Conservation (phyloP, 2,113 vertebrate species). For the Sisor rabdophorus region DNA sequence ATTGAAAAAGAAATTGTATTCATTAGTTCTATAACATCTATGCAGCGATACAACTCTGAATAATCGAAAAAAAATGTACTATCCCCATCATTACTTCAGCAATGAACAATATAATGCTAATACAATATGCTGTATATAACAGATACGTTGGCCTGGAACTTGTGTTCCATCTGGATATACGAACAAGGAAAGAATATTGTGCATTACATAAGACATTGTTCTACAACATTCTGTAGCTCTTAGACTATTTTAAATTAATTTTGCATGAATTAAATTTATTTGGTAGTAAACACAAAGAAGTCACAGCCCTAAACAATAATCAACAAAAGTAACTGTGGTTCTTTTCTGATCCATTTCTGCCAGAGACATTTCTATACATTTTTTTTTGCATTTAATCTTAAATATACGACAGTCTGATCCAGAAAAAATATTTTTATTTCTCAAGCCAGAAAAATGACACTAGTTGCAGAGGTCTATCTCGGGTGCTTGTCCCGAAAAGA, state of each 20-base stretch:
- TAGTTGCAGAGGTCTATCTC: not conserved
- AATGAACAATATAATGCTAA: not conserved
- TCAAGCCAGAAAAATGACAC: not conserved
- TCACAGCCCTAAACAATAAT: not conserved
- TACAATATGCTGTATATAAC: not conserved
- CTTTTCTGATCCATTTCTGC: not conserved
- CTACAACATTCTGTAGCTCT: not conserved
- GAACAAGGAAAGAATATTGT: not conserved
- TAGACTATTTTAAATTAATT: too few species aligned
- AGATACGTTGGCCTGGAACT: not conserved
- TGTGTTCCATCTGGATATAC: not conserved
- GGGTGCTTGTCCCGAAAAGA: not conserved
- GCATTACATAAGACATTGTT: not conserved
- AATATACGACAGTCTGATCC: not conserved
- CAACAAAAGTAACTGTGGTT: not conserved
- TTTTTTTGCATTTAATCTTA: not conserved
- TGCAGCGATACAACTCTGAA: not conserved
- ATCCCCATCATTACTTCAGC: not conserved
- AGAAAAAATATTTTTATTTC: not conserved
- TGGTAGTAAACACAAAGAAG: not conserved
- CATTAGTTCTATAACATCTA: constrained; percentile 12
- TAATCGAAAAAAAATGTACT: not conserved
- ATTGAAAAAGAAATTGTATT: not conserved
- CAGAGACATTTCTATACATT: not conserved
- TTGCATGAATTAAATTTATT: not conserved